A percentile compares a stretch with the other conserved stretches of the same genome.
Conservation (phyloP, 2,797 vertebrate species). For the Enteromius unitaeniatus region DNA sequence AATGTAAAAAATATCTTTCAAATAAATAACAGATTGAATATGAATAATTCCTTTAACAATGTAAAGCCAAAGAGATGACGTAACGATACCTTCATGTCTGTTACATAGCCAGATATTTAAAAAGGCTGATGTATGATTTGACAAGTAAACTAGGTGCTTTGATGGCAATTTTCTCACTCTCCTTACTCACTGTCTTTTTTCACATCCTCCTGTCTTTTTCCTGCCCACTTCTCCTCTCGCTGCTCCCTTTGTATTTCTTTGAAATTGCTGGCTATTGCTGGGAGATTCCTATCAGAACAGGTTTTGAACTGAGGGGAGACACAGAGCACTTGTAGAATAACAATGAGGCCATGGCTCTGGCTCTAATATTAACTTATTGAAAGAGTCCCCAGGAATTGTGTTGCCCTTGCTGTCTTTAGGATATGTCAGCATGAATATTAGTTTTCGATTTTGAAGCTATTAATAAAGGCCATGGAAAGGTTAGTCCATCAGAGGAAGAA, state of each 20-base stretch:
- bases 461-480: slow-evolving; percentile 58
- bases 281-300: slow-evolving; percentile 66
- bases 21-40: neutral
- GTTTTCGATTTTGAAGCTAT: slow-evolving; percentile 52
- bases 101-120: neutral
- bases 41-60: neutral
- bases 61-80: neutral
- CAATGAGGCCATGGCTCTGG: slow-evolving; percentile 60
- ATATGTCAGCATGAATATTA: slow-evolving; percentile 52
- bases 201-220: slow-evolving; percentile 36
- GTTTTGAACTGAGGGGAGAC: slow-evolving; percentile 62
- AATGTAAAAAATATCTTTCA: neutral
- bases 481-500: slow-evolving; percentile 45
- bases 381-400: slow-evolving; percentile 58
- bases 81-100: neutral
- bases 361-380: slow-evolving; percentile 62
- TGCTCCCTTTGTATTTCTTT: slow-evolving; percentile 61
- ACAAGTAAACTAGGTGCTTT: neutral
- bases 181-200: slow-evolving; percentile 19
- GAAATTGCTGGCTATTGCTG: slow-evolving; percentile 65
- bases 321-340: slow-evolving; percentile 62
- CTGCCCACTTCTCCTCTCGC: slow-evolving; percentile 49
- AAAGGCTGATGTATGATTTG: neutral
- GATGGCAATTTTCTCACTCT: slow-evolving; percentile 6
- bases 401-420: slow-evolving; percentile 54